Base-by-base conservation (phyloP, 1,140 invertebrate genomes). In the Limonius californicus region DNA sequence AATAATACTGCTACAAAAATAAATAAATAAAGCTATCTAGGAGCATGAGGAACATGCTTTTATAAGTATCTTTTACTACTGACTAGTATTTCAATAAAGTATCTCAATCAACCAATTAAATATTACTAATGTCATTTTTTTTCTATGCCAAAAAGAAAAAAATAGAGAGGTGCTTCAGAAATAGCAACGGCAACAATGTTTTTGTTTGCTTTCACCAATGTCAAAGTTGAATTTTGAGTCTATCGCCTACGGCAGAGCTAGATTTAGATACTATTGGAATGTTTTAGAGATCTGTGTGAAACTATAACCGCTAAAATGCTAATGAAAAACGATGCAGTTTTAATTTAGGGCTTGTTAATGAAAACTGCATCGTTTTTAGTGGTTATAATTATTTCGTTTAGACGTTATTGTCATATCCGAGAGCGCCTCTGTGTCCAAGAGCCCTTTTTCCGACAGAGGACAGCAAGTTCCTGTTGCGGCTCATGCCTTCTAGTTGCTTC, bases 401-500 rank as follows among this genome's bases (percentile, higher is more conserved):
- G 4, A 50, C 3, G 11, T 9, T 39, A 18, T 50, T 19, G 15
- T 50, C 45, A 12, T 19, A 50, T 21, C 16, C 20, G 16, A 21
- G 45, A 3, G 14, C 45, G 16, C 45, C 45, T 50, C 45, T 18
- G 45, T 55, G 53, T 15, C 53, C 53, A 16, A 27, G 6, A 8
- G 53, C 53, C 21, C 61, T 57, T 20, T 81, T 81, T 18, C 80
- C 80, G 35, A 82, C 74, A 30, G 69, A 74, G 57, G 78, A 73
- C 14, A 82, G 68, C 4, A 80, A 61, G 47, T 78, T 71, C 59
- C 77, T 65, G 68, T 82, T 82, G 50, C 74, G 59, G 61, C 66
- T 72, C 30, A 69, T 70, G 8, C 68, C 69, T 61, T 88, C 83
- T 62, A 86, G 82, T 80, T 87, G 86, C 74, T 87, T 83, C 72